A percentile compares a stretch with the other conserved stretches of the same genome.
These are phyloP conservation scores for Catharus ustulatus DNA, from an alignment of 2,797 vertebrate genomes.

Conservation along the genomic window DNA sequence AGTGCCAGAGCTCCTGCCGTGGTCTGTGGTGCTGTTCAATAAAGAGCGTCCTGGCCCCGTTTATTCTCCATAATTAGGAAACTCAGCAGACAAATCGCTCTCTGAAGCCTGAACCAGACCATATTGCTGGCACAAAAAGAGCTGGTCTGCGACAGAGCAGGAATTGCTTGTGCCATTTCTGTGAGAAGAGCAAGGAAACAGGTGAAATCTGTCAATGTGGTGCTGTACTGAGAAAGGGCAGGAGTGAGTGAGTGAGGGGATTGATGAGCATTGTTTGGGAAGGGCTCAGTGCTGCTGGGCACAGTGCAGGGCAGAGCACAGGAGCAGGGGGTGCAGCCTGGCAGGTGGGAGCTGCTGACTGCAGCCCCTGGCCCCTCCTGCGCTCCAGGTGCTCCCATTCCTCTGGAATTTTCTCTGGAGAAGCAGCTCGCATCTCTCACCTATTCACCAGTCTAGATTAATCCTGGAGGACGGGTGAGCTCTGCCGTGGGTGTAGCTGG, in stretches of 20 bases:
- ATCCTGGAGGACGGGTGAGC: not conserved
- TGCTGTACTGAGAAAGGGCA: not conserved
- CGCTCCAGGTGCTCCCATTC: fast-evolving
- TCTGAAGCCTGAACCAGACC: not conserved
- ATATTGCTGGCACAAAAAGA: not conserved
- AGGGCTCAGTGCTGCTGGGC: not conserved
- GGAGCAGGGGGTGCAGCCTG: not conserved
- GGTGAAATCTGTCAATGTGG: not conserved
- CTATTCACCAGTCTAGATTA: fast-evolving
- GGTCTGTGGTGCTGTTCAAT: not conserved
- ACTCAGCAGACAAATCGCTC: not conserved
- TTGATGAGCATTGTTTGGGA: not conserved
- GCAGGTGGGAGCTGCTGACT: not conserved
- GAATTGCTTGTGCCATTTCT: not conserved
- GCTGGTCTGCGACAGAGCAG: not conserved
- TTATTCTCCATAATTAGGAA: constrained; percentile 7
- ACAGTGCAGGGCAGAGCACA: not conserved
- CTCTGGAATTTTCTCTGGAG: not conserved
- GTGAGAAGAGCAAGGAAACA: not conserved
- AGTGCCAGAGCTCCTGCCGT: not conserved
- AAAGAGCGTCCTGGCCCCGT: not conserved
- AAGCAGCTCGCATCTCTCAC: fast-evolving
- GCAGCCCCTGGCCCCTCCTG: fast-evolving
- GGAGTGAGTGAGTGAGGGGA: not conserved
- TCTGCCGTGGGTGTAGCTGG: not conserved